These are phyloP conservation scores for Xiphorhynchus erythropygius DNA, from an alignment of 2,797 vertebrate genomes.

Conservation along the genomic window DNA sequence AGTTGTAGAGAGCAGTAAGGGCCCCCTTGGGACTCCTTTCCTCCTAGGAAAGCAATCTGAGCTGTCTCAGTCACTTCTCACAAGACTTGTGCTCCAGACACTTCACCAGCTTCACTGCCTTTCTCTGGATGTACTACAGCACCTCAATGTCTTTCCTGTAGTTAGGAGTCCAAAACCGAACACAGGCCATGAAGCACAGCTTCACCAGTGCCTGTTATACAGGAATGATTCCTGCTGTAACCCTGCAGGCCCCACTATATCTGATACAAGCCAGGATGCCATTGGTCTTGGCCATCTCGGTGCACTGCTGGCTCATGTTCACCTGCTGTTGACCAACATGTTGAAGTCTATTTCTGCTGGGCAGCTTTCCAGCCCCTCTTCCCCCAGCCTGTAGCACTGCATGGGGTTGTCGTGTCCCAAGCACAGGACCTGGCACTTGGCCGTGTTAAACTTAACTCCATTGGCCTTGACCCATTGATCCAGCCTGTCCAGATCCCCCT, in stretches of 20 bases:
- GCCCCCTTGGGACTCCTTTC: background rate
- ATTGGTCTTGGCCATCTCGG: too few relatives aligned
- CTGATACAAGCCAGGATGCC: background rate
- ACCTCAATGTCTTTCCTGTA: background rate
- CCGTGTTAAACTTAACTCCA: background rate
- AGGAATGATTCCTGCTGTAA: background rate
- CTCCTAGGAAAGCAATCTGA: background rate
- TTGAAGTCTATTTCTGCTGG: background rate
- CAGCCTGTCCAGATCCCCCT: background rate
- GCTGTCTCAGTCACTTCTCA: background rate
- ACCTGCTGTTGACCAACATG: background rate
- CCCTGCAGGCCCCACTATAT: background rate
- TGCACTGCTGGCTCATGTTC: background rate
- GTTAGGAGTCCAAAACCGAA: background rate
- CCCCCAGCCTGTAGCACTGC: background rate
- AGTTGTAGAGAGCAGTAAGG: rapidly evolving
- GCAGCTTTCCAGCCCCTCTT: background rate
- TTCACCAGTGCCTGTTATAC: background rate
- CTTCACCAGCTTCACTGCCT: background rate
- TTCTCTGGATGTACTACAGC: background rate
- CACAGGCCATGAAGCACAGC: too few relatives aligned
- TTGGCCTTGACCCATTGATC: background rate
- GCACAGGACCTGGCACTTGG: background rate
- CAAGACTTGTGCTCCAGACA: background rate
- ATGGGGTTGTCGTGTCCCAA: too few relatives aligned